These are phyloP conservation scores for Lepidurus arcticus DNA, from an alignment of 1,140 invertebrate species.

Conservation along the genomic window DNA sequence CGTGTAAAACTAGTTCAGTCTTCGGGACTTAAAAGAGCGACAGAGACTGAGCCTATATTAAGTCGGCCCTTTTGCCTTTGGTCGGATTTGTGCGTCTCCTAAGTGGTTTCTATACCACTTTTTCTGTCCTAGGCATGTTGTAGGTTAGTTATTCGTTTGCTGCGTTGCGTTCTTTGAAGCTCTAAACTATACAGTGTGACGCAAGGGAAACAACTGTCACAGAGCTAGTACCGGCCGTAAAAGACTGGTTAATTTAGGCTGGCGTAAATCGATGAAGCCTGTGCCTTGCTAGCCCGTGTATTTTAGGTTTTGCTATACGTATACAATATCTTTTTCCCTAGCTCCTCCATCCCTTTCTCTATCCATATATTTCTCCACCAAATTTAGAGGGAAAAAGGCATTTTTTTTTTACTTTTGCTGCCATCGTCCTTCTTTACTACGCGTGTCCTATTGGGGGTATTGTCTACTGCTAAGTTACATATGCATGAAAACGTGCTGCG, in stretches of 20 bases:
- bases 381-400: background rate
- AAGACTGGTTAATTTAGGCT: background rate
- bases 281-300: background rate
- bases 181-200: background rate
- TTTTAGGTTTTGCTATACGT: background rate
- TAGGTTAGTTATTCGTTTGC: too few relatives aligned
- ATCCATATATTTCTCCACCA: too few relatives aligned
- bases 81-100: too few relatives aligned
- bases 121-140: too few relatives aligned
- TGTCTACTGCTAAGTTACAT: constrained; percentile 8
- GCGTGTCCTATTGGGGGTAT: background rate
- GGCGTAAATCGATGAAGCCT: background rate
- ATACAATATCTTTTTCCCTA: background rate
- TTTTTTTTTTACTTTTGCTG: background rate
- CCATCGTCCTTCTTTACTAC: background rate
- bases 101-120: too few relatives aligned
- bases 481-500: constrained; percentile 13
- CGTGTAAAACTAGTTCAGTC: too few relatives aligned
- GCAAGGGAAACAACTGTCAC: background rate
- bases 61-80: too few relatives aligned
- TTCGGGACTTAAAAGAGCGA: too few relatives aligned
- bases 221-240: background rate
- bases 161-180: too few relatives aligned
- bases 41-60: too few relatives aligned
- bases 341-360: background rate